Conservation (phyloP, 2,113 vertebrate species). For the Rhinichthys klamathensis region DNA sequence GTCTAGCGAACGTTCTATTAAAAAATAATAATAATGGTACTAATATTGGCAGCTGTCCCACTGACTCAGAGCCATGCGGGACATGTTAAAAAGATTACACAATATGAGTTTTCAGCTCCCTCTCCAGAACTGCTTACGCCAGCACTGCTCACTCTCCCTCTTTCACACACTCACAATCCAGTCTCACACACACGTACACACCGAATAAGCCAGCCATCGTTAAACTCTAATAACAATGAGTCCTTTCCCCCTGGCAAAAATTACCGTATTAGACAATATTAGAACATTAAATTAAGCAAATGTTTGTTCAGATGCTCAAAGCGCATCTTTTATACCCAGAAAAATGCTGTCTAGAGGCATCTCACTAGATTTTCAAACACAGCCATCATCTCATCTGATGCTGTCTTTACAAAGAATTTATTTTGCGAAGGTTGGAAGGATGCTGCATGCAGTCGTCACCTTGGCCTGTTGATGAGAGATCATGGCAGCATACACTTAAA, state of each 20-base stretch:
- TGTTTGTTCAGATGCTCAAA: not conserved
- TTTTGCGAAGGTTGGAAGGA: not conserved
- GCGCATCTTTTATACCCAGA: not conserved
- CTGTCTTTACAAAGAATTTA: not conserved
- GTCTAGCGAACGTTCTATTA: slow-evolving; percentile 62
- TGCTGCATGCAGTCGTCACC: not conserved
- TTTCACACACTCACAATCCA: slow-evolving; percentile 5
- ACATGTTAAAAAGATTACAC: slow-evolving; percentile 76
- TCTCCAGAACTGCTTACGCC: slow-evolving; percentile 39
- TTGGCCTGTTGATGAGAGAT: slow-evolving; percentile 1
- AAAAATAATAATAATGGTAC: slow-evolving; percentile 55
- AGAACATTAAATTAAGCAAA: not conserved
- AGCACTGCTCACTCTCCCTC: slow-evolving; percentile 4
- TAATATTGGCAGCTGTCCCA: slow-evolving; percentile 66
- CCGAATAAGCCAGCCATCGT: slow-evolving; percentile 4
- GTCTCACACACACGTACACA: slow-evolving; percentile 21
- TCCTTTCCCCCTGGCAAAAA: not conserved
- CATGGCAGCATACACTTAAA: slow-evolving; percentile 23
- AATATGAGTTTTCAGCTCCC: slow-evolving; percentile 74
- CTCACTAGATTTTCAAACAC: not conserved
- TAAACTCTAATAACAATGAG: slow-evolving; percentile 33
- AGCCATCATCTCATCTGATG: not conserved
- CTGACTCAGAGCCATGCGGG: slow-evolving; percentile 67
- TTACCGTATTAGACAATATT: not conserved
- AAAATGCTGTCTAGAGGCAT: not conserved